Evolutionary conservation across 2,888 invertebrate genomes (phyloP).

Genomic region (Drosophila limbata): DNA sequence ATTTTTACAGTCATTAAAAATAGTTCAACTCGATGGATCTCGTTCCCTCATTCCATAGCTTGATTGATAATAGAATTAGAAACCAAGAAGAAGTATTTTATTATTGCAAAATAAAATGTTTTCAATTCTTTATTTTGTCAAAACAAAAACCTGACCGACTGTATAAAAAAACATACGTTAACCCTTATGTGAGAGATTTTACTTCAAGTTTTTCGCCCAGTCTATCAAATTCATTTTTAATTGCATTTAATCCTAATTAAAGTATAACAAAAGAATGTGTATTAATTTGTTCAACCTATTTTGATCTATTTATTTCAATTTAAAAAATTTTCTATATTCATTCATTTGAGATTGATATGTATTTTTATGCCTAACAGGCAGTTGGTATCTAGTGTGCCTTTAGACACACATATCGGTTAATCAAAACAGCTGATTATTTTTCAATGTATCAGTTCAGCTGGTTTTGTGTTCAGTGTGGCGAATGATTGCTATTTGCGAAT

Average conservation of each 20-base stretch:
- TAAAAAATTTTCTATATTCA: background rate
- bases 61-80: background rate
- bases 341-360: background rate
- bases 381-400: background rate
- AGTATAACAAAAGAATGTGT: too few relatives aligned
- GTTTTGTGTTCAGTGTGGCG: conserved; percentile 25
- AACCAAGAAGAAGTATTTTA: background rate
- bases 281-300: background rate
- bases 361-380: background rate
- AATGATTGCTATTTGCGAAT: conserved; percentile 19
- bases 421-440: conserved; percentile 36
- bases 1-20: background rate
- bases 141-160: background rate
- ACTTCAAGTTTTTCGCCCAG: background rate
- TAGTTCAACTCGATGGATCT: background rate
- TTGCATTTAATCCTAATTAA: background rate
- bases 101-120: background rate
- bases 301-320: background rate
- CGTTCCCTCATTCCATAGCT: background rate
- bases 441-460: conserved; percentile 38
- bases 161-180: conserved; percentile 45
- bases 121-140: background rate
- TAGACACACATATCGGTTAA: conserved; percentile 34
- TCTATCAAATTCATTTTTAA: background rate
- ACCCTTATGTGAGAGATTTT: conserved; percentile 33